Base-by-base conservation (phyloP, 2,113 vertebrate genomes). In the Otolemur garnettii region DNA sequence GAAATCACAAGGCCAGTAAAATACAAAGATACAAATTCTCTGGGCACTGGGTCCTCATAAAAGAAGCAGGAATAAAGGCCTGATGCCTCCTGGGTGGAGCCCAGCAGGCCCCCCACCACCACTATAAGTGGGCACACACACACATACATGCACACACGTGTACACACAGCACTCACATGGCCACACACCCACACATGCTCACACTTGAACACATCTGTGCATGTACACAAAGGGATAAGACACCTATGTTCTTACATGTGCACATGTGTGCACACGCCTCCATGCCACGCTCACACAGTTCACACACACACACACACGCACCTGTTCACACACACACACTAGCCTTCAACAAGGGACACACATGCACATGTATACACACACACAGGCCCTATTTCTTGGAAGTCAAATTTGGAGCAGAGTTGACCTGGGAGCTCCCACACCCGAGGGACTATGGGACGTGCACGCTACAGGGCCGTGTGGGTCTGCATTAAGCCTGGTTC, bases 1-100 rank as follows among this genome's bases (percentile, higher is more conserved):
- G 75, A 91, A 94, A 89, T 55, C 22, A 30, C 19, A 30, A 80
- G 72, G 72, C 85, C 86, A 59, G 26, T 30, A 89, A 97, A 90
- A 95, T 74, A 57, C 50, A 53, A 81, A 84, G 69, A 80, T 11
- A 7, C 26, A 10, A n/a, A 0, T 38, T 91, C 60, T 80, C 72
- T 15, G 35, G 83, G 18, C 35, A 38, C 64, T 69, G 0, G 2
- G 66, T 28, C 64, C 69, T 86, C 81, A 0, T 13, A n/a, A 92
- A 75, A 66, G 75, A 9, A 26, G 69, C n/a, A 72, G 57, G 50
- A 75, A 80, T 33, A 42, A 30, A 55, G 59, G 7, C 13, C 64
- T 4, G 21, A 18, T 26, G 24, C 38, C 33, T 45, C 69, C 59
- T 7, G 28, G 38, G 26, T 55, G 45, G 38, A 55, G 30, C n/a